Base-by-base conservation (phyloP, 2,888 invertebrate species). In the Eucera pruinosa region DNA sequence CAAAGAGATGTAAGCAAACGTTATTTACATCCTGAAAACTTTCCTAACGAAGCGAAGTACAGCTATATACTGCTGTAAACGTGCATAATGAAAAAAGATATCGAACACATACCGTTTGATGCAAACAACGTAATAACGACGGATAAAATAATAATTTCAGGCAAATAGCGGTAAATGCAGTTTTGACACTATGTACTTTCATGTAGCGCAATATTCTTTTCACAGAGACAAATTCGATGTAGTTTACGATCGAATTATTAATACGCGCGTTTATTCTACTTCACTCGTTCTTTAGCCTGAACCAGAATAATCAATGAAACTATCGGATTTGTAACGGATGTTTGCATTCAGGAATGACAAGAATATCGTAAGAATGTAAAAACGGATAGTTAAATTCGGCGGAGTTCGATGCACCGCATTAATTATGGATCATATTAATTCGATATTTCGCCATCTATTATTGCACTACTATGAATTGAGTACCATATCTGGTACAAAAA, bases 281-380 rank as follows among this genome's bases (percentile, higher is more conserved):
- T 20, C 25, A 15, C 50, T 23, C n/a, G 9, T 30, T 27, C 13
- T 15, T 43, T 6, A 6, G 2, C 20, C 23, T 6, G 39, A 36
- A 36, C 30, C 36, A 30, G 50, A 68, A 72, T 58, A 52, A 72
- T 43, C 69, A 33, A 72, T 48, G 43, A 39, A 20, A 23, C n/a
- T 7, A 18, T 45, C 43, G 11, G 43, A 36, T 45, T 23, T n/a
- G 23, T 30, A 39, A 30, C 66, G 55, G 47, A 47, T 47, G 39
- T 47, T 47, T 18, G 36, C 2, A 3, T 20, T 6, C 36, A 30
- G 18, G n/a, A 9, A 45, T 30, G 39, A 39, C 11, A 15, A 30
- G 20, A 41, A 50, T 41, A 20, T 27, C 13, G 45, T 33, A 25
- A 57, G 57, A 36, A 57, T 25, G 54, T 41, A 54, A 54, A 64